Evolutionary conservation across 1,140 invertebrate genomes (phyloP), one percentile per base, ranked within the genome.

Genomic region (Magallana gigas): DNA sequence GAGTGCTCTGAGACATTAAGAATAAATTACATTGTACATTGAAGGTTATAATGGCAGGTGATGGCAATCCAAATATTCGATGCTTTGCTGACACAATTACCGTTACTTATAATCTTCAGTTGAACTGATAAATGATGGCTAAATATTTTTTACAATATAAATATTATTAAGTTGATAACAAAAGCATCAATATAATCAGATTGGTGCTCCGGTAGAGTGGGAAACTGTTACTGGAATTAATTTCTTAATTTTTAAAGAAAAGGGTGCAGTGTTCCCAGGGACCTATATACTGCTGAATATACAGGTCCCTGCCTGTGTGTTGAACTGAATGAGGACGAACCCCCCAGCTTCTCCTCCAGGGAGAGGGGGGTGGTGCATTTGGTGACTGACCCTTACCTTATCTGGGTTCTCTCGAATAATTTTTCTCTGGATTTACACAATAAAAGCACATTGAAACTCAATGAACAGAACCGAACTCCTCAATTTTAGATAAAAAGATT

Each of bases 351-450:
- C 36, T 48, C 36, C 36, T 48, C 36, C 36, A 48, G 36, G 36
- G 5, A 48, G 36, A 48, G 68, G 36, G 68, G 36, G 68, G 68
- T 18, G 5, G 68, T 76, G 68, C 68, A 76, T 76, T 64, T 23
- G 18, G 68, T 76, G 68, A 76, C 68, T 76, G 23, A 6, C 60
- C 23, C 68, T 76, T 76, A 76, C 68, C 68, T 76, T 76, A 8
- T 76, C 68, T 36, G 68, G 68, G 14, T 76, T 76, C 36, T 76
- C 68, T 76, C 23, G 23, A 76, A 76, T 76, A 36, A 76, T 76
- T 76, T 76, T 76, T 76, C 68, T 76, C 68, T 76, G 29, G 23
- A 76, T 76, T 76, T 76, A 76, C 23, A 76, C 68, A 76, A 76
- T 29, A 23, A 76, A 76, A 76, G 23, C 12, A 48, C 8, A 8